Evolutionary conservation across 2,888 invertebrate genomes (phyloP).

Genomic region (Acanthopleura granulata): DNA sequence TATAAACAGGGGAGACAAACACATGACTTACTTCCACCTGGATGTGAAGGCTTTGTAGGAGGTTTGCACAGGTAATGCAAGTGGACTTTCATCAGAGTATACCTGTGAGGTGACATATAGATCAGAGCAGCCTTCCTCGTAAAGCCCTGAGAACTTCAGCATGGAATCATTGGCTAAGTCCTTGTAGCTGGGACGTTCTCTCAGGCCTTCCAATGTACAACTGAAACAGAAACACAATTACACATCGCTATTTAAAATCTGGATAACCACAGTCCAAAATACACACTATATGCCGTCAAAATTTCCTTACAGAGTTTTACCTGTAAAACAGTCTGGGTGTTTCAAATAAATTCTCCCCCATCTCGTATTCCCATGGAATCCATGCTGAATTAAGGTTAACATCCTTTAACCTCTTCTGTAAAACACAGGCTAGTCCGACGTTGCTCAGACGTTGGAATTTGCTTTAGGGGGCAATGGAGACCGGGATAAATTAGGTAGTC

Average conservation of each 20-base stretch:
- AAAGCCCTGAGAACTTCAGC: conserved; percentile 90
- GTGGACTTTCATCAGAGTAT: conserved; percentile 82
- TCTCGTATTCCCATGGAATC: too few relatives aligned
- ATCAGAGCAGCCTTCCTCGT: conserved; percentile 87
- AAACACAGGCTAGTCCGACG: too few relatives aligned
- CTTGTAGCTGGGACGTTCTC: conserved; percentile 88
- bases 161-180: conserved; percentile 89
- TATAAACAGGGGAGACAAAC: too few relatives aligned
- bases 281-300: not conserved
- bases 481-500: too few relatives aligned
- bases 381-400: too few relatives aligned
- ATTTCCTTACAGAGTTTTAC: too few relatives aligned
- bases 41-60: conserved; percentile 93
- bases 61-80: conserved; percentile 88
- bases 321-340: too few relatives aligned
- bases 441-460: too few relatives aligned
- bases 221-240: conserved; percentile 72
- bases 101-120: conserved; percentile 89
- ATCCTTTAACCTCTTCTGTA: too few relatives aligned
- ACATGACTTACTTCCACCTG: conserved; percentile 85
- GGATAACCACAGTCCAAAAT: not conserved
- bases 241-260: not conserved
- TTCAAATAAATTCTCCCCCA: too few relatives aligned
- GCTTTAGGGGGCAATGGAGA: too few relatives aligned
- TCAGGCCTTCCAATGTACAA: conserved; percentile 92